Percentiles rank a stretch among this genome's conserved stretches.
These are phyloP conservation scores for Dolichopus griseipennis DNA, from an alignment of 2,888 invertebrate species.

Conservation along the genomic window DNA sequence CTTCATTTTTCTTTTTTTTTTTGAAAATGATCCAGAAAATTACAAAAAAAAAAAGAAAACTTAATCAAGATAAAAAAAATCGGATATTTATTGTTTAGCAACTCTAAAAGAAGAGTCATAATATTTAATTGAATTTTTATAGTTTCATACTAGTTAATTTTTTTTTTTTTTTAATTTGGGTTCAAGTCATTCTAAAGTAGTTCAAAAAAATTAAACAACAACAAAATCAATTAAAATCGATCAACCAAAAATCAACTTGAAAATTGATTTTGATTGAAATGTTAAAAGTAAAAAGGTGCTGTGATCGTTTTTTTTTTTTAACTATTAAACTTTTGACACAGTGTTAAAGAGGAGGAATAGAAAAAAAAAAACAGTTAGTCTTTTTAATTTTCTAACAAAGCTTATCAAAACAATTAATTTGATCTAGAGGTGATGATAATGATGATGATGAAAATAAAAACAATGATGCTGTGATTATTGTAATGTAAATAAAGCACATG, in stretches of 20 bases:
- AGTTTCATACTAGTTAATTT: too few relatives aligned
- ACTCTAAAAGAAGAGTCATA: neutral
- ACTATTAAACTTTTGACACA: neutral
- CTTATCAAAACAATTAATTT: constrained; percentile 6
- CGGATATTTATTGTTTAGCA: too few relatives aligned
- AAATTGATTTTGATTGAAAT: constrained; percentile 1
- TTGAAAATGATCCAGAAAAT: neutral
- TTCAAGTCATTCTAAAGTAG: too few relatives aligned
- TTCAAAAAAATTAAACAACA: too few relatives aligned
- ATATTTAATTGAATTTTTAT: neutral
- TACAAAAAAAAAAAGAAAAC: too few relatives aligned
- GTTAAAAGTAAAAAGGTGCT: neutral
- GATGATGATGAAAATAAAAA: neutral
- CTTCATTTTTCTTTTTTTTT: neutral
- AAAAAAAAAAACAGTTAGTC: neutral
- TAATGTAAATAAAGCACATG: neutral
- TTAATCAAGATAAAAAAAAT: too few relatives aligned
- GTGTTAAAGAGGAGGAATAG: neutral
- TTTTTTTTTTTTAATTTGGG: too few relatives aligned
- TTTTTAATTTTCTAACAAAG: neutral
- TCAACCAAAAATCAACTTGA: neutral
- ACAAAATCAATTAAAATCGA: neutral
- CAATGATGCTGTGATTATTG: neutral
- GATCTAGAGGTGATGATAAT: neutral
- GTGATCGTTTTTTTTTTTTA: neutral